Base-by-base conservation (phyloP, 1,140 invertebrate species). In the Brachionus asplanchnoidis region DNA sequence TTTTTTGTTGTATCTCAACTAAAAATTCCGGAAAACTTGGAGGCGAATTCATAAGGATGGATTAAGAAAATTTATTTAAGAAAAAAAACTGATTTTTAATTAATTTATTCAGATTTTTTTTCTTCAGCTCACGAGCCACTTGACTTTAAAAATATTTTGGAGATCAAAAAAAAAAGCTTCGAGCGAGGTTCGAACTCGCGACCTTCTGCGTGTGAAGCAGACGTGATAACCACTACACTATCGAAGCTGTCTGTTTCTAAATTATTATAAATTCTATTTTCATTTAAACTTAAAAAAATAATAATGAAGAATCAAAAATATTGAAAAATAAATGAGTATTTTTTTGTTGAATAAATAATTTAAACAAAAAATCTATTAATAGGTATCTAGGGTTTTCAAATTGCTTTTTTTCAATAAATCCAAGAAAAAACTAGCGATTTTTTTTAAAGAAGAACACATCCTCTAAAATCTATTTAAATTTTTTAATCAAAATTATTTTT, bases 141-240 rank as follows among this genome's bases (percentile, higher is more conserved):
- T 2, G 32, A 36, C 0, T 36, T 0, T 36, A 36, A 36, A 36
- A 36, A 7, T 36, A 7, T 36, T 53, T 53, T 53, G 46, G 0
- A 14, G 6, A 2, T 12, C 8, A 40, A 70, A 73, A 73, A 42
- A 73, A 40, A 73, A 42, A 73, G 68, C 68, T 73, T 73, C 68
- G 68, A 73, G 68, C 68, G 68, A 73, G 68, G 68, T 73, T 73
- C 68, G 68, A 73, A 73, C 68, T 73, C 68, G 68, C 68, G 68
- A 73, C 68, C 68, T 73, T 73, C 68, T 73, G 68, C 68, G 68
- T 73, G 68, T 73, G 68, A 73, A 73, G 68, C 68, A 73, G 68
- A 73, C 68, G 68, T 73, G 68, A 73, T 73, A 73, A 73, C 68
- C 68, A 73, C 68, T 73, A 73, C 68, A 73, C 68, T 73, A 73